Conservation (phyloP, 2,797 vertebrate species). For the Lerista edwardsae region DNA sequence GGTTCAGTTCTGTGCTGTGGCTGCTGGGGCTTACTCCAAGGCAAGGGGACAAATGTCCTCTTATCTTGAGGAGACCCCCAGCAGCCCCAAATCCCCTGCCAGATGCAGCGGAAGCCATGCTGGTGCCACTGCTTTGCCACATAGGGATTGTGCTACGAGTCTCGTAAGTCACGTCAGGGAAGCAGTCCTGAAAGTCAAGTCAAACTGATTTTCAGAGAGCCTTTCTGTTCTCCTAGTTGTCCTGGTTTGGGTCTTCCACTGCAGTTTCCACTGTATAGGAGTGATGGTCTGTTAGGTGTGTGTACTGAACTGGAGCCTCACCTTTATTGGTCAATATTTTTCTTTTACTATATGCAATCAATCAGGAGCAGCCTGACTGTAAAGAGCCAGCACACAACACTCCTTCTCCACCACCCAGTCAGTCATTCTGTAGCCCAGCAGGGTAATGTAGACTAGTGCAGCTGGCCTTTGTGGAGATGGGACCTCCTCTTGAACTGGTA, state of each 20-base stretch:
- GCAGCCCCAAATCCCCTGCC: too few relatives aligned
- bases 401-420: not conserved
- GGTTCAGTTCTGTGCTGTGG: too few relatives aligned
- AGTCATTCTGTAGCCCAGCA: not conserved
- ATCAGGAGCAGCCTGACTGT: not conserved
- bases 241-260: not conserved
- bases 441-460: not conserved
- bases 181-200: not conserved
- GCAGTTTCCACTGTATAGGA: not conserved
- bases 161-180: not conserved
- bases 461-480: not conserved
- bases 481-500: not conserved
- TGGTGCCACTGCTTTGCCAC: too few relatives aligned
- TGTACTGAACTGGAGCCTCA: slow-evolving; percentile 10
- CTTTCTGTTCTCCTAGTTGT: not conserved
- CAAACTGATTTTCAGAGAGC: not conserved
- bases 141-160: not conserved
- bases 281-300: not conserved
- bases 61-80: too few relatives aligned
- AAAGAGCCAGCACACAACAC: not conserved
- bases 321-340: slow-evolving; percentile 14
- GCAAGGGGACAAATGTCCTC: too few relatives aligned
- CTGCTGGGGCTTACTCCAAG: too few relatives aligned
- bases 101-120: too few relatives aligned
- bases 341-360: not conserved